Percentiles rank a stretch among this genome's conserved stretches.
Evolutionary conservation across 2,888 invertebrate genomes (phyloP).

Genomic region (Chrysolina haemoptera): DNA sequence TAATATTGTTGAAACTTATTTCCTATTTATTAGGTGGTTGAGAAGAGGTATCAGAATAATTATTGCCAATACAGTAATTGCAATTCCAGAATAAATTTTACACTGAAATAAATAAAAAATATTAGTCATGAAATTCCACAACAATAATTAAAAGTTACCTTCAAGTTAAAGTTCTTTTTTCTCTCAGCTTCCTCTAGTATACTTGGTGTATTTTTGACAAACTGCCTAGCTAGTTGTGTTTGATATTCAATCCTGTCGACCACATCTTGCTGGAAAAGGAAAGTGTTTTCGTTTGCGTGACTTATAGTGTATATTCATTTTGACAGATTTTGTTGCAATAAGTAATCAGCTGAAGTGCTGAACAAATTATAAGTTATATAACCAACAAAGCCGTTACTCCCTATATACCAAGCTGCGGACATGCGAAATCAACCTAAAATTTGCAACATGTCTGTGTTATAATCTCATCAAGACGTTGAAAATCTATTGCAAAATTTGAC

Average conservation of each 20-base stretch:
- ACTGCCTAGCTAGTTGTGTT: constrained; percentile 75
- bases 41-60: constrained; percentile 26
- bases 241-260: constrained; percentile 79
- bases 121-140: not conserved
- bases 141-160: constrained; percentile 67
- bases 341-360: no score
- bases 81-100: constrained; percentile 32
- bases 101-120: constrained; percentile 16
- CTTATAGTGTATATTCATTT: no score
- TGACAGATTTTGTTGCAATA: no score
- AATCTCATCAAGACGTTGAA: no score
- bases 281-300: not conserved
- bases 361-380: no score
- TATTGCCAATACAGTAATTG: constrained; percentile 10
- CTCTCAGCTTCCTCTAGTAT: constrained; percentile 73
- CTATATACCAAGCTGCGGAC: no score
- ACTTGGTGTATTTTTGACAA: constrained; percentile 73
- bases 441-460: no score
- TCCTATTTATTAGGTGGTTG: not conserved
- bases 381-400: no score
- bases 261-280: constrained; percentile 75
- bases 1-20: no score
- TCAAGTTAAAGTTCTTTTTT: constrained; percentile 70
- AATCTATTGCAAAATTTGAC: no score
- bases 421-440: no score